phyloP scores from a whole-genome alignment of 2,797 vertebrate species.

The Gymnothorax reevesii region DNA sequence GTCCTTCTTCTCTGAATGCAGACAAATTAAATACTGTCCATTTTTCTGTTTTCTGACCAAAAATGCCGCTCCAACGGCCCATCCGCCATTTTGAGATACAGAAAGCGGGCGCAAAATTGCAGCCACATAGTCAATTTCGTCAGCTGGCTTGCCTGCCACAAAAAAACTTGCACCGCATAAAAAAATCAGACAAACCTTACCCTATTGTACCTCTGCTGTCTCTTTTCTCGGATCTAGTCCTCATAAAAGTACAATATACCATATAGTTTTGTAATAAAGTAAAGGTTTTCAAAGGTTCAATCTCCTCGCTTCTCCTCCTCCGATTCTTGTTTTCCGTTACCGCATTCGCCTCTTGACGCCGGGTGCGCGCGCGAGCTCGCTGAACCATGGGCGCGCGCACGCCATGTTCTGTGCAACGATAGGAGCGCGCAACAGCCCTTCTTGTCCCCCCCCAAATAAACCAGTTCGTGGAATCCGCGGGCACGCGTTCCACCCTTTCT shows the following conservation, averaged over 20 bases:
- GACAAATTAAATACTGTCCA: neutral
- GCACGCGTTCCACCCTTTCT: constrained; percentile 19
- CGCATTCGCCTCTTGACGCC: constrained; percentile 65
- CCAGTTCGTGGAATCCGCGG: constrained; percentile 17
- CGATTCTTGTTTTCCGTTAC: constrained; percentile 58
- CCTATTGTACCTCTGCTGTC: constrained; percentile 25
- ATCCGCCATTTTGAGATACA: constrained; percentile 95
- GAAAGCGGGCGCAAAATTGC: constrained; percentile 73
- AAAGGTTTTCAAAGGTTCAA: constrained; percentile 46
- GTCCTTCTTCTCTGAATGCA: neutral
- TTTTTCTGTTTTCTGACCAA: constrained; percentile 29
- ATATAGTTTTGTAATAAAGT: constrained; percentile 51
- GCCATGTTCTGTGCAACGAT: neutral
- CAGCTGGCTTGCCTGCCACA: constrained; percentile 34
- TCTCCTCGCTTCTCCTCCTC: constrained; percentile 70
- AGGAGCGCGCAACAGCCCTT: constrained; percentile 3
- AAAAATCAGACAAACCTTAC: constrained; percentile 38
- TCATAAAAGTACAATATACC: constrained; percentile 54
- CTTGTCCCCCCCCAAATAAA: neutral
- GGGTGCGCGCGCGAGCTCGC: constrained; percentile 66
- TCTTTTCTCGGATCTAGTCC: constrained; percentile 16
- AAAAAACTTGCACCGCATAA: neutral
- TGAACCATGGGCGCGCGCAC: constrained; percentile 42
- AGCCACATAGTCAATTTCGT: constrained; percentile 73
- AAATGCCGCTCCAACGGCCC: constrained; percentile 75